phyloP scores from a whole-genome alignment of 2,888 invertebrate genomes.

The Argyresthia goedartella region DNA sequence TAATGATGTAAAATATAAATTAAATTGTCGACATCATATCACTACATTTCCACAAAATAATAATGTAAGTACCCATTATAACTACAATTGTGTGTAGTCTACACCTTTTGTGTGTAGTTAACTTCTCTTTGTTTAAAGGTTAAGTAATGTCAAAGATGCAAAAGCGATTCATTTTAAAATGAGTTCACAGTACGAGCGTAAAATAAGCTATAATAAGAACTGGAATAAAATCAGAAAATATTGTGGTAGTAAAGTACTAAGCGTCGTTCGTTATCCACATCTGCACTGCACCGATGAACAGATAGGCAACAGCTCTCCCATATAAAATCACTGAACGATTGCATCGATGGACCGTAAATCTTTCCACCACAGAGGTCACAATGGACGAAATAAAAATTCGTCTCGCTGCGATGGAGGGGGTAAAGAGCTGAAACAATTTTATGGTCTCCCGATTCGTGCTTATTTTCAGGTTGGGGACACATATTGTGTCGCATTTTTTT shows the following conservation, averaged over 20 bases:
- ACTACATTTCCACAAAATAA: too few relatives aligned
- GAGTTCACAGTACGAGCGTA: background rate
- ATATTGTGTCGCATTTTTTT: too few relatives aligned
- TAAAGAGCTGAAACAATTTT: conserved; percentile 14
- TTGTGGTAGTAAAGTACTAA: conserved; percentile 3
- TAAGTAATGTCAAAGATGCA: conserved; percentile 2
- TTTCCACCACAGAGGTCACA: conserved; percentile 22
- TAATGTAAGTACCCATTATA: background rate
- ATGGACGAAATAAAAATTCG: conserved; percentile 21
- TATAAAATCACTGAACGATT: conserved; percentile 30
- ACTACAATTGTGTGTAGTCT: background rate
- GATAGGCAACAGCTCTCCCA: conserved; percentile 15
- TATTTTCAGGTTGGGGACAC: too few relatives aligned
- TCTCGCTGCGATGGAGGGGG: conserved; percentile 10
- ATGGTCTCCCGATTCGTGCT: too few relatives aligned
- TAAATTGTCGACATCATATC: too few relatives aligned
- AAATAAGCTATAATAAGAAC: background rate
- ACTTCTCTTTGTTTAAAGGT: conserved; percentile 2
- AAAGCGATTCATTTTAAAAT: background rate
- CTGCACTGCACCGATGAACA: conserved; percentile 15
- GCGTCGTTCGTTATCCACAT: conserved; percentile 24
- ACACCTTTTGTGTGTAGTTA: background rate
- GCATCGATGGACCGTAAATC: conserved; percentile 27
- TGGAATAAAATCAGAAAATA: background rate
- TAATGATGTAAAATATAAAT: too few relatives aligned